Evolutionary conservation across 2,888 invertebrate genomes (phyloP).

Genomic region (Ophonus ardosiacus): DNA sequence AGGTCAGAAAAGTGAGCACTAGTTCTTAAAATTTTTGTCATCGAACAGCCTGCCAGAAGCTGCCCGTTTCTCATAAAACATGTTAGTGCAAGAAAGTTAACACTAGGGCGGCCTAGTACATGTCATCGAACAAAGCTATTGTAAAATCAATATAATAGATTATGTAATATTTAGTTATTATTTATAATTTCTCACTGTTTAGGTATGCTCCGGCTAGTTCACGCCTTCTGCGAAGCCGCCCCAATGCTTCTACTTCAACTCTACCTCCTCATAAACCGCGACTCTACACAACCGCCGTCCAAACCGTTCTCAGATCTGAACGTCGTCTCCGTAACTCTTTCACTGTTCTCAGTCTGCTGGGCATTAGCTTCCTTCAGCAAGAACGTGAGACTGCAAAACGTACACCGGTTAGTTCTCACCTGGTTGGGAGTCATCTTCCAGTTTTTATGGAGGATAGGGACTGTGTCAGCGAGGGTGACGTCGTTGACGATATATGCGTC

Average conservation of each 20-base stretch:
- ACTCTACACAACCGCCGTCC: slow-evolving; percentile 69
- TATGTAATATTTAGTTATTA: background rate
- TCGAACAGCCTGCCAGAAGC: too few species aligned
- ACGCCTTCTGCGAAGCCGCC: slow-evolving; percentile 92
- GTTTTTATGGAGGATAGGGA: slow-evolving; percentile 89
- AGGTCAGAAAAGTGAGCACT: too few species aligned
- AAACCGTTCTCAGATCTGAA: slow-evolving; percentile 85
- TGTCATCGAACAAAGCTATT: too few species aligned
- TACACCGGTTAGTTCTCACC: slow-evolving; percentile 89
- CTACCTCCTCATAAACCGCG: slow-evolving; percentile 80
- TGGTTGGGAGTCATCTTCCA: slow-evolving; percentile 91
- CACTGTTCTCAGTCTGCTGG: slow-evolving; percentile 93
- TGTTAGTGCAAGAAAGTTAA: too few species aligned
- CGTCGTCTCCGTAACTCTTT: slow-evolving; percentile 88
- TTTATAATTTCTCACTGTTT: background rate
- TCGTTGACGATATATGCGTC: slow-evolving; percentile 92
- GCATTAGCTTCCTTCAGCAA: slow-evolving; percentile 94
- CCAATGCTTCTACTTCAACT: slow-evolving; percentile 91
- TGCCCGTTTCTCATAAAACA: too few species aligned
- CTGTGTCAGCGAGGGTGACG: slow-evolving; percentile 88
- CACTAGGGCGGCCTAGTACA: too few species aligned
- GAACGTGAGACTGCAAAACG: slow-evolving; percentile 88
- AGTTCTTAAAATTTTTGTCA: too few species aligned
- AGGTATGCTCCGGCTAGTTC: slow-evolving; percentile 88
- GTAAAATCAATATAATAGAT: too few species aligned